phyloP scores from a whole-genome alignment of 2,797 vertebrate genomes.

The Enteromius mattozi region DNA sequence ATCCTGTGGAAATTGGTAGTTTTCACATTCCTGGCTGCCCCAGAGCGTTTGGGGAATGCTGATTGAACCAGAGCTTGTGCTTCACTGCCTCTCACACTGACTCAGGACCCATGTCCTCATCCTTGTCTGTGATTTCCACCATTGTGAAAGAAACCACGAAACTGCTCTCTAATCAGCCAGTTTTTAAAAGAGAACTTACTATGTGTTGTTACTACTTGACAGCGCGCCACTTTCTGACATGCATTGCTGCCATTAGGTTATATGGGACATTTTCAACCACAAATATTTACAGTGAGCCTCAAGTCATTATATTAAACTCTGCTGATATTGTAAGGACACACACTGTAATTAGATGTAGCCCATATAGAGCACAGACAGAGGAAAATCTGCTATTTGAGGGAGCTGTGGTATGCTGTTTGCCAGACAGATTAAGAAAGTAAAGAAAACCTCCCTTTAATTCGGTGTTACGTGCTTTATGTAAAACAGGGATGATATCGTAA shows the following conservation, averaged over 20 bases:
- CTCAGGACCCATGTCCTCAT: conserved; percentile 3
- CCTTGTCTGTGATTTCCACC: background rate
- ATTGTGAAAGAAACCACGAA: conserved; percentile 15
- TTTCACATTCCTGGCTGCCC: conserved; percentile 54
- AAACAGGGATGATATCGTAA: too few relatives aligned
- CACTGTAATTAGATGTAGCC: conserved; percentile 48
- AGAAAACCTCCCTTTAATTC: conserved; percentile 22
- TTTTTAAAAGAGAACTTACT: conserved; percentile 1
- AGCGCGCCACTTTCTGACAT: conserved; percentile 3
- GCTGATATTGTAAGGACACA: conserved; percentile 26
- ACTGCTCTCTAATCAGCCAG: conserved; percentile 13
- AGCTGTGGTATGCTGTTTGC: conserved; percentile 17
- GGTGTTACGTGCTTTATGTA: too few relatives aligned
- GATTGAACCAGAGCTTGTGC: conserved; percentile 40
- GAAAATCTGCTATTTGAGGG: conserved; percentile 12
- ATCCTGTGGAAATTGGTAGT: conserved; percentile 51
- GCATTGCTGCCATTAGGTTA: conserved; percentile 22
- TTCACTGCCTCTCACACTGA: conserved; percentile 7
- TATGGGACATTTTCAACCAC: conserved; percentile 27
- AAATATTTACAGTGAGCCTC: conserved; percentile 32
- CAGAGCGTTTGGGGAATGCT: conserved; percentile 42
- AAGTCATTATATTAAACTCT: conserved; percentile 39
- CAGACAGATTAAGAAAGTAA: conserved; percentile 7
- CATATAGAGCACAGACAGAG: conserved; percentile 36
- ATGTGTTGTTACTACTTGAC: background rate